A percentile compares a stretch with the other conserved stretches of the same genome.
phyloP scores from a whole-genome alignment of 2,113 vertebrate genomes.

The Trochalopteron elliotii region DNA sequence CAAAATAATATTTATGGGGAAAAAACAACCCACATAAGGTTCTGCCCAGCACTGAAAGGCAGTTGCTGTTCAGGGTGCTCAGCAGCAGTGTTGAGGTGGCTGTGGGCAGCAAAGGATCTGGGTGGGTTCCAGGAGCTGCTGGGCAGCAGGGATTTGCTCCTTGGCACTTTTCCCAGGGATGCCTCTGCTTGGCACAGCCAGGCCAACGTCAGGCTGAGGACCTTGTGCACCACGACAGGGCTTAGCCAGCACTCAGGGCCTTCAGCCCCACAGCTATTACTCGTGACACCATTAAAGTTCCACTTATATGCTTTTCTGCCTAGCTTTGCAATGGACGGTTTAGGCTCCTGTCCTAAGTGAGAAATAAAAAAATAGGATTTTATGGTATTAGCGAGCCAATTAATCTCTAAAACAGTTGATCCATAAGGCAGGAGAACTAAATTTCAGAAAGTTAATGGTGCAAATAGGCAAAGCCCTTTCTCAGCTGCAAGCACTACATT shows the following conservation, averaged over 20 bases:
- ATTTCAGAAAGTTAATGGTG: slow-evolving; percentile 40
- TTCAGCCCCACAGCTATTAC: neutral
- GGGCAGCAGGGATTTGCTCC: neutral
- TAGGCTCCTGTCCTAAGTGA: neutral
- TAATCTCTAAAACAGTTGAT: slow-evolving; percentile 34
- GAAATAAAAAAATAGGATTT: neutral
- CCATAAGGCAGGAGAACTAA: slow-evolving; percentile 10
- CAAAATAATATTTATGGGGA: neutral
- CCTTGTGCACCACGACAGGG: fast-evolving
- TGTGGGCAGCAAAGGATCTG: neutral
- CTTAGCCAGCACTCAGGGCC: fast-evolving
- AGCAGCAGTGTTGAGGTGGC: neutral
- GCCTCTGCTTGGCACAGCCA: neutral
- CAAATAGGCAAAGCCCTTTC: slow-evolving; percentile 33
- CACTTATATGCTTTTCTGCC: neutral
- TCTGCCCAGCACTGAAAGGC: neutral
- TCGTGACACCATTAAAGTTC: neutral
- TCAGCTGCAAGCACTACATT: slow-evolving; percentile 17
- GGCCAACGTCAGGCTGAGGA: neutral
- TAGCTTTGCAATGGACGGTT: neutral
- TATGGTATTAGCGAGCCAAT: neutral
- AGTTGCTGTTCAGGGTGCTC: neutral
- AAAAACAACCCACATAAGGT: neutral
- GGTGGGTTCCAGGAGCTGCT: fast-evolving
- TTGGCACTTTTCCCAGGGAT: neutral